Conservation (phyloP, 2,113 vertebrate species). For the Petromus typicus region DNA sequence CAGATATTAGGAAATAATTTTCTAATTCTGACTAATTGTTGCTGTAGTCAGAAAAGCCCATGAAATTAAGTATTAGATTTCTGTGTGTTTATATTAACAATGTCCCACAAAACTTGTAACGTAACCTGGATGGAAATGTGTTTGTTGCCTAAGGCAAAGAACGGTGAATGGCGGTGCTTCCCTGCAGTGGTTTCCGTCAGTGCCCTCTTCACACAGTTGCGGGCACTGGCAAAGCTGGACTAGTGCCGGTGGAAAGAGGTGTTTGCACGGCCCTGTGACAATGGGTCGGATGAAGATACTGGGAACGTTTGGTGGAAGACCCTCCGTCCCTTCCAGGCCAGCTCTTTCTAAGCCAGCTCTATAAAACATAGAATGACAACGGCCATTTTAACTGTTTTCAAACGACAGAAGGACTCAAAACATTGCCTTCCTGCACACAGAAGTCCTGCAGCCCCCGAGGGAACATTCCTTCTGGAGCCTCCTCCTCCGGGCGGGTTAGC, state of each 20-base stretch:
- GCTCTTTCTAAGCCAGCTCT: slow-evolving; percentile 29
- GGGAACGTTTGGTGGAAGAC: slow-evolving; percentile 47
- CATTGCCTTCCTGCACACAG: not conserved
- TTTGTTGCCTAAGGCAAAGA: not conserved
- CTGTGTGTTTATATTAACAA: not conserved
- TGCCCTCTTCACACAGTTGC: slow-evolving; percentile 25
- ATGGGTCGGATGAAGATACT: slow-evolving; percentile 38
- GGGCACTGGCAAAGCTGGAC: slow-evolving; percentile 8
- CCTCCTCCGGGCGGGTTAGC: not conserved
- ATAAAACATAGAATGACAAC: not conserved
- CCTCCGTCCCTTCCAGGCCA: not conserved
- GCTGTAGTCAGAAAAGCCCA: slow-evolving; percentile 23
- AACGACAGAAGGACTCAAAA: not conserved
- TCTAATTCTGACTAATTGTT: slow-evolving; percentile 58
- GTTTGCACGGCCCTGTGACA: not conserved
- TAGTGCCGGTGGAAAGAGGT: not conserved
- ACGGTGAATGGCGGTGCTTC: not conserved
- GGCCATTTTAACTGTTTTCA: slow-evolving; percentile 4
- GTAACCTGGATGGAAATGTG: not conserved
- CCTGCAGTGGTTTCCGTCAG: slow-evolving; percentile 4
- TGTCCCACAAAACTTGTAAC: not conserved
- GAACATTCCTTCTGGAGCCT: not conserved
- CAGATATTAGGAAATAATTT: slow-evolving; percentile 56
- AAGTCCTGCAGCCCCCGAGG: not conserved
- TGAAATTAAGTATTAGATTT: slow-evolving; percentile 48